phyloP scores from a whole-genome alignment of 1,140 invertebrate species.

The Stegodyphus dumicola region DNA sequence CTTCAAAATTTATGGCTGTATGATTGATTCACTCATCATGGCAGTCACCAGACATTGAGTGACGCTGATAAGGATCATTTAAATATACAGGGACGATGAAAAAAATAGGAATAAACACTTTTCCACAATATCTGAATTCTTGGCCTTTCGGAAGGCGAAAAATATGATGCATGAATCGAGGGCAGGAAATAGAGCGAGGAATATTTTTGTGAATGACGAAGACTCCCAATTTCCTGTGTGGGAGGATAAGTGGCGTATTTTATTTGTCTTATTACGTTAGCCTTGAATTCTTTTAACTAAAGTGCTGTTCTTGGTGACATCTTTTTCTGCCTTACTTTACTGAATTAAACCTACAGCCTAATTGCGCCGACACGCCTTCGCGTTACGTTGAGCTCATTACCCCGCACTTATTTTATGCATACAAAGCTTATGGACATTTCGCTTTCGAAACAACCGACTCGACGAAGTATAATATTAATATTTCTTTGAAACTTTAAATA shows the following conservation, averaged over 20 bases:
- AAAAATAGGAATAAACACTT: too few species aligned
- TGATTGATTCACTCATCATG: too few species aligned
- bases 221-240: conserved; percentile 33
- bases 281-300: conserved; percentile 58
- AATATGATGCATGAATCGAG: not conserved
- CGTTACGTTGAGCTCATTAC: conserved; percentile 1
- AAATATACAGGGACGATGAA: too few species aligned
- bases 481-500: too few species aligned
- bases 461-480: too few species aligned
- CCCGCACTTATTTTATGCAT: too few species aligned
- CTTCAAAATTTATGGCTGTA: too few species aligned
- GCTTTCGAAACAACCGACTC: too few species aligned
- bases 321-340: conserved; percentile 19
- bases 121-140: not conserved
- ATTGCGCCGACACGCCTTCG: conserved; percentile 49
- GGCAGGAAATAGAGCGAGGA: not conserved
- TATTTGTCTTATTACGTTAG: conserved; percentile 38
- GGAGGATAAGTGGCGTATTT: conserved; percentile 37
- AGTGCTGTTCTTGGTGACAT: conserved; percentile 48
- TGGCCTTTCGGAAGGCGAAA: not conserved
- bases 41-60: too few species aligned
- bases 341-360: conserved; percentile 46
- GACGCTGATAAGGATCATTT: too few species aligned
- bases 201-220: conserved; percentile 39
- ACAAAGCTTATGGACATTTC: too few species aligned